phyloP scores from a whole-genome alignment of 2,113 vertebrate genomes.

The Notarius lentiginosus region DNA sequence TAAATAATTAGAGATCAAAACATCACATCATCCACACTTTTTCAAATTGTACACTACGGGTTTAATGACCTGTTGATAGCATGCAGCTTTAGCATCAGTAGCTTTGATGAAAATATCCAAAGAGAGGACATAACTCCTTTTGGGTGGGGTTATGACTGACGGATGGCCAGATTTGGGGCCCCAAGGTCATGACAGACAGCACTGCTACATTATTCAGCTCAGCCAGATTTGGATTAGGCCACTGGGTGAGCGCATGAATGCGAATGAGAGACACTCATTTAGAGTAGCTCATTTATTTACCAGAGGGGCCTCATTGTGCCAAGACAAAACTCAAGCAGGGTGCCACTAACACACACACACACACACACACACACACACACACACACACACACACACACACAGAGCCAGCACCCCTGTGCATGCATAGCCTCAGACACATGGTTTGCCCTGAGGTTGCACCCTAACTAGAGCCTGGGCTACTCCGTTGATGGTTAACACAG shows the following conservation, averaged over 20 bases:
- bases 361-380: conserved; percentile 31
- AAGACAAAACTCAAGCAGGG: conserved; percentile 71
- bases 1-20: conserved; percentile 24
- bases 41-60: background rate
- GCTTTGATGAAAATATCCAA: background rate
- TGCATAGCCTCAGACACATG: conserved; percentile 47
- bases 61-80: conserved; percentile 7
- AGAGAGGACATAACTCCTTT: conserved; percentile 17
- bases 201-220: conserved; percentile 63
- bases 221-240: conserved; percentile 70
- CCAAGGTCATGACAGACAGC: conserved; percentile 46
- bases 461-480: conserved; percentile 64
- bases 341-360: conserved; percentile 51
- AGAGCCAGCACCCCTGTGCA: conserved; percentile 25
- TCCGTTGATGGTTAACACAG: conserved; percentile 61
- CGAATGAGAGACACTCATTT: conserved; percentile 73
- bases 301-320: conserved; percentile 62
- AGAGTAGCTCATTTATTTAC: conserved; percentile 76
- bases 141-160: conserved; percentile 45
- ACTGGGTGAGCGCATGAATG: conserved; percentile 66
- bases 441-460: conserved; percentile 71
- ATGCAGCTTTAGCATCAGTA: background rate
- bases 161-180: conserved; percentile 56
- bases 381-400: conserved; percentile 29
- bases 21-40: background rate